These are phyloP conservation scores for Hemicentrotus pulcherrimus DNA, from an alignment of 35 echinoderm and acorn worm species.

Conservation along the genomic window DNA sequence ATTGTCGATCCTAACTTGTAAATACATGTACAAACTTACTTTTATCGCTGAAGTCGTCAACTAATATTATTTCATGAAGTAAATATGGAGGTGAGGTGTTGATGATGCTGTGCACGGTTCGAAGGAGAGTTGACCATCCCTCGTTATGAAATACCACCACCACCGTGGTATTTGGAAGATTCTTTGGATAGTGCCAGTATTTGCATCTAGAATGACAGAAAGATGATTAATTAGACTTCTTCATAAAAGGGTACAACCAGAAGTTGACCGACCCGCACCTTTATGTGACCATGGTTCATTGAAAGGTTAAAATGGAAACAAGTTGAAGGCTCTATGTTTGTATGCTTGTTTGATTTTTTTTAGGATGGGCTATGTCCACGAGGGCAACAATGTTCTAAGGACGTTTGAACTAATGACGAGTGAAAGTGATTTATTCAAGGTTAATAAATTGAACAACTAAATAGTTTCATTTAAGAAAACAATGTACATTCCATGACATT, in stretches of 20 bases:
- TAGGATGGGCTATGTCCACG: background rate
- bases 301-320: background rate
- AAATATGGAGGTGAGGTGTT: conserved; percentile 86
- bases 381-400: background rate
- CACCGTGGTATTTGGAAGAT: conserved; percentile 75
- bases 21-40: conserved; percentile 53
- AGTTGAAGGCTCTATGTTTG: background rate
- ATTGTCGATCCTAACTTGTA: background rate
- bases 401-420: no score
- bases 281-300: background rate
- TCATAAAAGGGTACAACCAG: background rate
- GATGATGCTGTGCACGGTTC: conserved; percentile 82
- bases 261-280: background rate
- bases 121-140: conserved; percentile 78
- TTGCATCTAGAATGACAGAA: conserved; percentile 67
- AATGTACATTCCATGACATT: no score
- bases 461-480: no score
- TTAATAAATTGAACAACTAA: no score
- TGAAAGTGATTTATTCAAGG: no score
- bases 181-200: conserved; percentile 65
- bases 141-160: conserved; percentile 86
- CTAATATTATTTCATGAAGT: conserved; percentile 74
- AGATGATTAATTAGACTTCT: background rate
- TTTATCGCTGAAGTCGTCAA: conserved; percentile 89
- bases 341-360: no score